Conservation (phyloP, 1,140 invertebrate species). For the Melitaea cinxia region DNA sequence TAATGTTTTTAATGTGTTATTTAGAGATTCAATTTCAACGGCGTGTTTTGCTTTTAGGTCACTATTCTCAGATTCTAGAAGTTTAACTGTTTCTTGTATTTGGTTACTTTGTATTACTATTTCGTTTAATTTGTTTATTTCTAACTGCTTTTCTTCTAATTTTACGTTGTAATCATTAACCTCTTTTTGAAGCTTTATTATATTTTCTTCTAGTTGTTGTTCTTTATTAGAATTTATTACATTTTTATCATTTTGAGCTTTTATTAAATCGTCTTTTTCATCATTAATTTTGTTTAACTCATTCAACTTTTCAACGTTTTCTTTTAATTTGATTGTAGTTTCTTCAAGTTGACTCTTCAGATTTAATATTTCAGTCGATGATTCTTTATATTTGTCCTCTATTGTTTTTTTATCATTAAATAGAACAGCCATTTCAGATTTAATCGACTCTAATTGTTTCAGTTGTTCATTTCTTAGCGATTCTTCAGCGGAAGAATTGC, state of each 20-base stretch:
- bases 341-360: slow-evolving; percentile 65
- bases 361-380: slow-evolving; percentile 69
- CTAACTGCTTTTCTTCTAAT: slow-evolving; percentile 55
- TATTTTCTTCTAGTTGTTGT: slow-evolving; percentile 57
- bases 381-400: slow-evolving; percentile 61
- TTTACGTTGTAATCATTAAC: slow-evolving; percentile 48
- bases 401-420: slow-evolving; percentile 60
- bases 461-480: slow-evolving; percentile 67
- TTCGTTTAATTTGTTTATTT: slow-evolving; percentile 54
- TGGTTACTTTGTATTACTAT: slow-evolving; percentile 51
- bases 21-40: slow-evolving; percentile 64
- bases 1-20: slow-evolving; percentile 81
- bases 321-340: slow-evolving; percentile 47
- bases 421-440: slow-evolving; percentile 58
- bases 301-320: slow-evolving; percentile 48
- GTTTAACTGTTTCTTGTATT: slow-evolving; percentile 50
- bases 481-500: slow-evolving; percentile 72
- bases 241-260: slow-evolving; percentile 78
- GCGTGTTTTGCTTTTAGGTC: slow-evolving; percentile 64
- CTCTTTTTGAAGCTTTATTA: slow-evolving; percentile 55
- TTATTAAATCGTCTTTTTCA: slow-evolving; percentile 72
- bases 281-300: slow-evolving; percentile 56
- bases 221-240: slow-evolving; percentile 67
- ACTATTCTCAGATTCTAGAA: slow-evolving; percentile 59
- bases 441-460: slow-evolving; percentile 60